Conservation (phyloP, 2,888 invertebrate genomes). For the Phlogophora meticulosa region DNA sequence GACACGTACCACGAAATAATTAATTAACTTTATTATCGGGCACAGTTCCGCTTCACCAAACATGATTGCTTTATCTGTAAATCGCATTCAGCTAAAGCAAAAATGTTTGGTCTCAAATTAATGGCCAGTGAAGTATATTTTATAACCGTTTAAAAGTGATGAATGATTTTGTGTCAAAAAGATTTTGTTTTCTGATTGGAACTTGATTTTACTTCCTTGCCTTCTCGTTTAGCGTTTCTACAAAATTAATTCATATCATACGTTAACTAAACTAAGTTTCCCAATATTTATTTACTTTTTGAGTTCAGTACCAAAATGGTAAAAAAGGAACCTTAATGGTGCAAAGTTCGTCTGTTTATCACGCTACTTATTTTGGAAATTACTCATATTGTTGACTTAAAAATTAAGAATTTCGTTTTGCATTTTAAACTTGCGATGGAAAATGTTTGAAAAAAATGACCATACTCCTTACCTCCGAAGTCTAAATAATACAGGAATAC, state of each 20-base stretch:
- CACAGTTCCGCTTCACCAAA: conserved; percentile 10
- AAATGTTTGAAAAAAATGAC: too few species aligned
- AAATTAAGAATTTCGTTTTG: too few species aligned
- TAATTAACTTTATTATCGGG: conserved; percentile 31
- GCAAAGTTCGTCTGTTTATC: too few species aligned
- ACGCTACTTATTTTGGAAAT: too few species aligned
- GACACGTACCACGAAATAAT: conserved; percentile 31
- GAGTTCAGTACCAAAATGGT: too few species aligned
- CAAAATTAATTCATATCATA: background rate
- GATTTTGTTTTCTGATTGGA: background rate
- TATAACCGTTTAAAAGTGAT: background rate
- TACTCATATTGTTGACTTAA: too few species aligned
- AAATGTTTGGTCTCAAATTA: conserved; percentile 12
- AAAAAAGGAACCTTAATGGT: too few species aligned
- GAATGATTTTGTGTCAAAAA: background rate
- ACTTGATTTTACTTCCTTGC: background rate
- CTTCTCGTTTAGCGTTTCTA: background rate
- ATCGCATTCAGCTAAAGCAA: conserved; percentile 23
- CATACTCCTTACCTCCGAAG: too few species aligned
- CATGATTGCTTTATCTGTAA: too few species aligned
- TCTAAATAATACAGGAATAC: too few species aligned
- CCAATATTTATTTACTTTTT: background rate
- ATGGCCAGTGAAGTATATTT: conserved; percentile 4
- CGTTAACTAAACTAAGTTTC: background rate
- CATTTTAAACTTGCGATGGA: too few species aligned